phyloP scores from a whole-genome alignment of 1,140 invertebrate genomes.

The Brachionus koreanus region DNA sequence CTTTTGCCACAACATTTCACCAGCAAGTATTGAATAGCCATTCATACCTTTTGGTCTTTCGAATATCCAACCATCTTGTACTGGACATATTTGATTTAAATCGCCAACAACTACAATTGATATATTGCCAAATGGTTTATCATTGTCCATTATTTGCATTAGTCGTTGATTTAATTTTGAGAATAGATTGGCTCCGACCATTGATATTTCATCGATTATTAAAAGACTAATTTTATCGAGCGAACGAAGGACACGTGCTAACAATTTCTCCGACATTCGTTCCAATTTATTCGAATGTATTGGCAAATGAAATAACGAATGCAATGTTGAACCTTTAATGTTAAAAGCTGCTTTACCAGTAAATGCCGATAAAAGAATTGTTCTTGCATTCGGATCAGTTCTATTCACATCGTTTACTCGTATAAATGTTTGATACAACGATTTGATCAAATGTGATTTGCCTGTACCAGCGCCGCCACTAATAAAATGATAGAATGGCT shows the following conservation, averaged over 20 bases:
- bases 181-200: not conserved
- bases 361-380: not conserved
- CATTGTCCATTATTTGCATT: not conserved
- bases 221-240: not conserved
- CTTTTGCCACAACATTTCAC: not conserved
- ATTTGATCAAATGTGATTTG: not conserved
- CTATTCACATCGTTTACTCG: not conserved
- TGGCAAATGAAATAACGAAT: not conserved
- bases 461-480: not conserved
- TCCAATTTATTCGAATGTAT: not conserved
- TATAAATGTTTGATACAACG: not conserved
- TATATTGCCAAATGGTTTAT: not conserved
- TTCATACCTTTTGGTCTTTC: not conserved
- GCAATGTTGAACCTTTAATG: not conserved
- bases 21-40: not conserved
- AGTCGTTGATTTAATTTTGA: not conserved
- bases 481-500: not conserved
- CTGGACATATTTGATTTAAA: constrained; percentile 15
- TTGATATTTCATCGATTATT: not conserved
- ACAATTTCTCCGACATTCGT: not conserved
- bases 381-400: not conserved
- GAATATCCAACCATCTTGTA: not conserved
- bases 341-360: constrained; percentile 8
- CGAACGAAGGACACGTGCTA: not conserved
- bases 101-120: not conserved